Base-by-base conservation (phyloP, 2,888 invertebrate species). In the Carterocephalus palaemon region DNA sequence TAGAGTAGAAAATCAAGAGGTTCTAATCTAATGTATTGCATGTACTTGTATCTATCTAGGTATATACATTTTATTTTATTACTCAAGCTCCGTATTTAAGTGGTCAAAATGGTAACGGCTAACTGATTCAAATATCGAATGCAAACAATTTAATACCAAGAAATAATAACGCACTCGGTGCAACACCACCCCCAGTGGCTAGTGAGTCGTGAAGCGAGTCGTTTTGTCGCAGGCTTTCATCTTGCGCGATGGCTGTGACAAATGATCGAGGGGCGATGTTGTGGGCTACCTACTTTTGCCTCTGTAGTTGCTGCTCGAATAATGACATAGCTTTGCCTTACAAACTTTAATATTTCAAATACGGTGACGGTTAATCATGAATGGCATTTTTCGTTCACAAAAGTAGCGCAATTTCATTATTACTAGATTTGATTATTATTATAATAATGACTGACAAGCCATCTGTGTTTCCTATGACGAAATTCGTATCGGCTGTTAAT, bases 161-260 rank as follows among this genome's bases (percentile, higher is more conserved):
- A 29, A 37, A 34, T 10, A 8, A 28, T 13, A 20, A 9, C 9
- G 37, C 32, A n/a, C 37, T 19, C 19, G 17, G 45, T 38, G 31
- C 37, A 39, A n/a, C 28, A 37, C 37, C 48, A 55, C 47, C 53
- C 54, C 64, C 62, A 57, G 62, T 70, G 70, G 64, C 62, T 69
- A 78, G 70, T 75, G 78, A 73, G 62, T 66, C 78, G 78, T 78
- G 78, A 80, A 78, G 75, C 70, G 68, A 67, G 64, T 64, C 70
- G 71, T 74, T 75, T 76, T 76, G 76, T 80, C 73, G 73, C 70
- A 62, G 65, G 71, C 77, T 81, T 81, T 81, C 78, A 81, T 82
- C 79, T 75, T 68, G 70, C 72, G 74, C 81, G 74, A 62, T 64
- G 73, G 72, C 81, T 80, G 76, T 81, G 70, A 82, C 76, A 79